Evolutionary conservation across 2,797 vertebrate species (phyloP).

Genomic region (Sebastes melanostomus): DNA sequence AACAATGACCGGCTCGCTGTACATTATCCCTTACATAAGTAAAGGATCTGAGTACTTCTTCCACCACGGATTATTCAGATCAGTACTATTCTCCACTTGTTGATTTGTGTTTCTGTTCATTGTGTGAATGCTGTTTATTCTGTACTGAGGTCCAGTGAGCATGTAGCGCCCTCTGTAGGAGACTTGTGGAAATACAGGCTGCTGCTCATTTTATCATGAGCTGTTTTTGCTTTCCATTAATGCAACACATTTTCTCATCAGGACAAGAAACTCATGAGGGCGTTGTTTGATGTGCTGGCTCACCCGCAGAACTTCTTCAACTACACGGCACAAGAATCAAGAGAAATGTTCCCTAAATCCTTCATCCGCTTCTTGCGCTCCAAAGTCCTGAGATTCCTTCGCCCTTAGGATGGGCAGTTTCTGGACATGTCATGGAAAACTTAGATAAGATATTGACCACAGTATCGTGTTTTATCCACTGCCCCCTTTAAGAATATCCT

Average conservation of each 20-base stretch:
- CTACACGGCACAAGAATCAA: constrained; percentile 96
- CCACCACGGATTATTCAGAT: neutral
- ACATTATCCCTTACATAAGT: too few species aligned
- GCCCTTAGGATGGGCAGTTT: constrained; percentile 84
- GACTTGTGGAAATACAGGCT: constrained; percentile 19
- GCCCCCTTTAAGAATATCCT: constrained; percentile 32
- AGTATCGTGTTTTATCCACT: constrained; percentile 41
- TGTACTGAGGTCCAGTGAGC: neutral
- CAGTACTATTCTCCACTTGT: neutral
- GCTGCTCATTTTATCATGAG: neutral
- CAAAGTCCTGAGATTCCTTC: constrained; percentile 96
- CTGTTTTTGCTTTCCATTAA: neutral
- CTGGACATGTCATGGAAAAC: constrained; percentile 28
- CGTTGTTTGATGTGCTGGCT: constrained; percentile 95
- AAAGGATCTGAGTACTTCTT: too few species aligned
- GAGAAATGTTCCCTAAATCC: constrained; percentile 99
- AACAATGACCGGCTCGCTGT: too few species aligned
- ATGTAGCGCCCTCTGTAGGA: constrained; percentile 60
- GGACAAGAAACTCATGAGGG: constrained; percentile 99
- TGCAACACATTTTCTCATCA: constrained; percentile 56
- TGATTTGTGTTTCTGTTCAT: neutral
- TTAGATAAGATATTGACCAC: constrained; percentile 40
- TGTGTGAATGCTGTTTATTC: neutral
- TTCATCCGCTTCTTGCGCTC: constrained; percentile 96
- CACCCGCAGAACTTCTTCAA: constrained; percentile 99